Base-by-base conservation (phyloP, 2,888 invertebrate species). In the Campaea margaritaria region DNA sequence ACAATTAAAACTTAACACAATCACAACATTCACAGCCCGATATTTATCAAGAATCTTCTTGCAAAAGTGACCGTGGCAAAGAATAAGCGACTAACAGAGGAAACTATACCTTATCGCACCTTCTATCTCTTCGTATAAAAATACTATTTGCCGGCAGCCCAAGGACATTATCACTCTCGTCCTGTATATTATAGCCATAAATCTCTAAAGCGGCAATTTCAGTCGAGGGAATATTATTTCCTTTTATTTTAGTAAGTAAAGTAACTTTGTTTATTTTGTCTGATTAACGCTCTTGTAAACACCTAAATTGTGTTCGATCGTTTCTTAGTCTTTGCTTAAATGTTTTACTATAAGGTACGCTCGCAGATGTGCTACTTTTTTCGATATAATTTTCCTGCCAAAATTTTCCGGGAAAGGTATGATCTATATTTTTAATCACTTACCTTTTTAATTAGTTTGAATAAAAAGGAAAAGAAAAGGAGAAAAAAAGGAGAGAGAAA, bases 171-270 rank as follows among this genome's bases (percentile, higher is more conserved):
- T 79, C 82, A 79, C 79, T 71, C 69, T 69, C 75, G 69, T 79
- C 73, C 77, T 78, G 80, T 83, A 85, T 86, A 84, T 85, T 85
- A 82, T 81, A 64, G 58, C 71, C 67, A 85, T 86, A 83, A 84
- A 85, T 86, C 80, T 74, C 45, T 56, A 64, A 68, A 69, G 67
- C 66, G 71, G 73, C 75, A 74, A 73, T 77, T 70, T 58, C 56
- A 61, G 34, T 59, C 44, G 41, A 39, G 34, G 13, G 36, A 42
- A 60, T 60, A 58, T 62, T 58, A 64, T 65, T 58, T 47, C 50
- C 16, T 59, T 58, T 56, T 59, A 60, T 64, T 62, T 66, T 63
- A 56, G 41, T 58, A 47, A 36, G 62, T 58, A 52, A 48, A 45
- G 46, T 43, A 50, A 52, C 27, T 62, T 51, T 60, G 48, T 62